Evolutionary conservation across 2,113 vertebrate species (phyloP).

Genomic region (Elaphurus davidianus): DNA sequence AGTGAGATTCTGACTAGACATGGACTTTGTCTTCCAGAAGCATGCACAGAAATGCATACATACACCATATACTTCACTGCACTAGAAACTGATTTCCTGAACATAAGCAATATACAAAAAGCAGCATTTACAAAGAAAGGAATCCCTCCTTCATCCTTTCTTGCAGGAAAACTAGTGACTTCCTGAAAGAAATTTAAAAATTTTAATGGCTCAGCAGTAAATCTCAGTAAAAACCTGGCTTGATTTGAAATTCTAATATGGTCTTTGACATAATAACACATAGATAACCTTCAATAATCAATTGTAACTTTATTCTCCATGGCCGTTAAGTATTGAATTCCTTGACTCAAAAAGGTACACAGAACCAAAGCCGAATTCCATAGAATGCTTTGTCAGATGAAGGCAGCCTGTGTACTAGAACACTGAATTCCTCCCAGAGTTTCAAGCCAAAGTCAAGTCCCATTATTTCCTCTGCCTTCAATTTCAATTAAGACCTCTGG

Average conservation of each 20-base stretch:
- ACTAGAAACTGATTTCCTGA: slow-evolving; percentile 19
- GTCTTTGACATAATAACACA: not conserved
- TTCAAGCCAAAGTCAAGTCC: not conserved
- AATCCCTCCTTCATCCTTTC: not conserved
- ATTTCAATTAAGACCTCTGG: not conserved
- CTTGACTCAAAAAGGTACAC: not conserved
- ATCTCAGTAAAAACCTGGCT: not conserved
- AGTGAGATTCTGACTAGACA: not conserved
- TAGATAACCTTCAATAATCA: slow-evolving; percentile 35
- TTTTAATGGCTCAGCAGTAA: slow-evolving; percentile 20
- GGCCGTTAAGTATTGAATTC: not conserved
- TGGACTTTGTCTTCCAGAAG: not conserved
- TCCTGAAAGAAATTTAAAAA: not conserved
- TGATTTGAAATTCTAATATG: not conserved
- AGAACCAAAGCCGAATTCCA: not conserved
- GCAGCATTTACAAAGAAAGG: not conserved
- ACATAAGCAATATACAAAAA: not conserved
- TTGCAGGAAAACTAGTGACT: not conserved
- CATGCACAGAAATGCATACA: not conserved
- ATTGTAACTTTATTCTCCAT: not conserved
- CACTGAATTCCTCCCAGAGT: not conserved
- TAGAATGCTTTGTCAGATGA: not conserved
- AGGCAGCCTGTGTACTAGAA: not conserved
- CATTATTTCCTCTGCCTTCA: slow-evolving; percentile 22
- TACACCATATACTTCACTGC: not conserved